These are phyloP conservation scores for Caenorhabditis panamensis DNA, from an alignment of 2,888 invertebrate species.

Conservation along the genomic window DNA sequence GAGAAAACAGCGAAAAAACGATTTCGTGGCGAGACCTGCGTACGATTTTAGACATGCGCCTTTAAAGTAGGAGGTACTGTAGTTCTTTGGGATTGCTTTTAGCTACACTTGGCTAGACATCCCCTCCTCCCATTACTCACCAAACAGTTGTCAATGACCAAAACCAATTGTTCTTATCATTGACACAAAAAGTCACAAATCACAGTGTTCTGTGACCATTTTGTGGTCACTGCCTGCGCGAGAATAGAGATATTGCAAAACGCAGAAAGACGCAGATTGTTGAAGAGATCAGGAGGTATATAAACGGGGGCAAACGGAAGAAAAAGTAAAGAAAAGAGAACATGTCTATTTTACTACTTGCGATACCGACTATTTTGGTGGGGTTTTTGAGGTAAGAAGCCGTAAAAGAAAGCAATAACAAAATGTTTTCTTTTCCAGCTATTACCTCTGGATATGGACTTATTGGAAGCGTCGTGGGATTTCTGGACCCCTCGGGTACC, in stretches of 20 bases:
- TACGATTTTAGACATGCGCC: no score
- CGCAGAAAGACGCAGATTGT: background rate
- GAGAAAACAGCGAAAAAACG: no score
- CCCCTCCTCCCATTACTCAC: no score
- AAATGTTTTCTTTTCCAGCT: constrained; percentile 38
- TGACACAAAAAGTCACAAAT: no score
- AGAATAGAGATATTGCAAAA: background rate
- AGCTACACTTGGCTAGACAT: no score
- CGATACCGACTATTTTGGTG: background rate
- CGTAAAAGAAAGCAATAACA: background rate
- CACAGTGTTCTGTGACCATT: background rate
- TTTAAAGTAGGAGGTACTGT: no score
- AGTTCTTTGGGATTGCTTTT: no score
- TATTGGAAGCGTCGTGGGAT: constrained; percentile 68
- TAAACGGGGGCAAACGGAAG: background rate
- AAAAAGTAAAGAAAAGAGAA: background rate
- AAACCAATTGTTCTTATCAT: no score
- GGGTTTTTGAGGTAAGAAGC: constrained; percentile 22
- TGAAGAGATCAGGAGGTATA: background rate
- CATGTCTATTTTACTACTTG: background rate
- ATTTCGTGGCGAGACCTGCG: no score
- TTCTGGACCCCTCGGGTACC: constrained; percentile 56
- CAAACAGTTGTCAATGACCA: no score
- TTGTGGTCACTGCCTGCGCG: background rate
- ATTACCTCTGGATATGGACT: constrained; percentile 52